phyloP scores from a whole-genome alignment of 2,888 invertebrate species.

The Germaria angustata region DNA sequence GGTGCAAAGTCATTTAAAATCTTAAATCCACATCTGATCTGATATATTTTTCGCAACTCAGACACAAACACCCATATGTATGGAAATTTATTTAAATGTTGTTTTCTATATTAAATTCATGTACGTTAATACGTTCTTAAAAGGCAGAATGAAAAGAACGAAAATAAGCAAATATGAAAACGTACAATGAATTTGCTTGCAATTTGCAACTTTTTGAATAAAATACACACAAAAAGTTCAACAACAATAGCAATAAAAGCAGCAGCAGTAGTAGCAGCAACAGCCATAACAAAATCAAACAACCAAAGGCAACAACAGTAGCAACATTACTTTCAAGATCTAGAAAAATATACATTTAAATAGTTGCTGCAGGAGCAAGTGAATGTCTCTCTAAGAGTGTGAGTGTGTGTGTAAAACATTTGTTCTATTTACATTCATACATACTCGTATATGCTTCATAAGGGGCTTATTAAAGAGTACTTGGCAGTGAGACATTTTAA shows the following conservation, averaged over 20 bases:
- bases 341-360: slow-evolving; percentile 30
- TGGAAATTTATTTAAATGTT: not conserved
- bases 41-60: not conserved
- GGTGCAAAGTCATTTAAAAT: slow-evolving; percentile 48
- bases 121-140: not conserved
- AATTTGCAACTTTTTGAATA: slow-evolving; percentile 48
- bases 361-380: not conserved
- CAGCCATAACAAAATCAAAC: slow-evolving; percentile 3
- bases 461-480: not conserved
- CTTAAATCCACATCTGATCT: slow-evolving; percentile 41
- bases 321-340: slow-evolving; percentile 32
- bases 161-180: not conserved
- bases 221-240: not conserved
- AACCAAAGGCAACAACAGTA: slow-evolving; percentile 5
- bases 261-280: slow-evolving; percentile 9
- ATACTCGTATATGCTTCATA: not conserved
- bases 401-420: not conserved
- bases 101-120: not conserved
- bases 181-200: slow-evolving; percentile 16
- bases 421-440: no score
- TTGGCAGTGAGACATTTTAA: no score
- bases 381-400: not conserved
- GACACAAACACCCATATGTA: not conserved
- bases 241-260: not conserved
- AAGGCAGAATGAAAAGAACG: not conserved